Evolutionary conservation across 2,888 invertebrate genomes (phyloP), one percentile per base, ranked within the genome.

Genomic region (Drosophila fungiperda): DNA sequence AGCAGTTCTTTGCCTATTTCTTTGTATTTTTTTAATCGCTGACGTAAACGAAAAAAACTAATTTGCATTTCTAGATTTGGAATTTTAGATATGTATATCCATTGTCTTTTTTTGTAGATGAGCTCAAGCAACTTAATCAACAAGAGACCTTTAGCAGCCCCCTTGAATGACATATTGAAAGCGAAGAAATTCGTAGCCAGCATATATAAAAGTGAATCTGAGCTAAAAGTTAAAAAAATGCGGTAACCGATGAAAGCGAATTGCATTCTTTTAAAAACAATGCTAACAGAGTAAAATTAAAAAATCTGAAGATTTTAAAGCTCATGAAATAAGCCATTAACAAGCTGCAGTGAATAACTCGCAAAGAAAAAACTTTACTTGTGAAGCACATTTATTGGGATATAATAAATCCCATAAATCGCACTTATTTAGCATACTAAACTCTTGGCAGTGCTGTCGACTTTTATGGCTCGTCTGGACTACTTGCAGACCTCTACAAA

Each of bases 31-130:
- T 54, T 72, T 64, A 72, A 63, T 49, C 78, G 59, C 58, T 62
- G 59, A 73, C 62, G 65, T 40, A 59, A 23, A 68, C 6, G 48
- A 74, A 71, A 80, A 71, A 83, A 78, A 66, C 20, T 76, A 62
- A 85, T 85, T 85, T 87, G 82, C 85, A 85, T 89, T 79, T 74
- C 75, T 79, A 76, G 85, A 86, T 88, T 76, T 87, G 61, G n/a
- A 57, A 72, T 65, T 23, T 1, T 23, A 23, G 23, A 23, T 23
- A 23, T 23, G 23, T 23, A 23, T 23, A 23, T 23, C 1, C 32
- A 62, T 66, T 67, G 57, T 26, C 53, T 67, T 55, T 62, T 40
- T 48, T 5, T 5, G 23, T 32, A 9, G 57, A 60, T 60, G 62
- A 52, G 52, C 45, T 66, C 50, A 50, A n/a, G 33, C 26, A 66